Percentiles rank a stretch among this genome's conserved stretches.
Evolutionary conservation across 2,888 invertebrate species (phyloP).

Genomic region (Ornithoptera alexandrae): DNA sequence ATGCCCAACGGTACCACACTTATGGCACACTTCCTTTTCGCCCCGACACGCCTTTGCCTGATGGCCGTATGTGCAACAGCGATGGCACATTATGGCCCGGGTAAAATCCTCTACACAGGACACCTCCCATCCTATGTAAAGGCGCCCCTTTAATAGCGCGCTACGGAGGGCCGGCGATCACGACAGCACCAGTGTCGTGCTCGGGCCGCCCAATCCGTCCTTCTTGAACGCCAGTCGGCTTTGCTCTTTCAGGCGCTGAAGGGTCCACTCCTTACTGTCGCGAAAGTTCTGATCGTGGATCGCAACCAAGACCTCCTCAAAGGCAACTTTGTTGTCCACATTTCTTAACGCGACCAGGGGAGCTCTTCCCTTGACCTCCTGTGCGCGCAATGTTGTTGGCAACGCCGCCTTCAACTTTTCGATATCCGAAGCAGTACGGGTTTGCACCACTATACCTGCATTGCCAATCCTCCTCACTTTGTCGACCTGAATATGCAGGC

Average conservation of each 20-base stretch:
- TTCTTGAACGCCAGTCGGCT: constrained; percentile 17
- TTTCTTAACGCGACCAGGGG: too few relatives aligned
- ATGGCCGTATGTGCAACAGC: constrained; percentile 46
- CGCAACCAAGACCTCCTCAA: too few relatives aligned
- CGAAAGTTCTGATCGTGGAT: too few relatives aligned
- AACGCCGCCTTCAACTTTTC: constrained; percentile 2
- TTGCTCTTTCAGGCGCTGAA: background rate
- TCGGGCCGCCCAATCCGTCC: background rate
- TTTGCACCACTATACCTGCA: constrained; percentile 11
- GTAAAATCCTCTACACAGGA: constrained; percentile 26
- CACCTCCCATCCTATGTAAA: constrained; percentile 35
- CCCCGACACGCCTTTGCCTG: constrained; percentile 38
- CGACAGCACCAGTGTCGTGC: constrained; percentile 28
- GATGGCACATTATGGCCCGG: constrained; percentile 33
- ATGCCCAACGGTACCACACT: constrained; percentile 9
- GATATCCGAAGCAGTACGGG: background rate
- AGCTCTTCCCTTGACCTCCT: background rate
- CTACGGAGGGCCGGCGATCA: constrained; percentile 11
- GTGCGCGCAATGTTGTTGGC: constrained; percentile 1
- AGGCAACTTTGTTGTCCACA: too few relatives aligned
- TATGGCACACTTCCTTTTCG: background rate
- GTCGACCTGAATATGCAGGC: background rate
- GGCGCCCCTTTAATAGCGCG: background rate
- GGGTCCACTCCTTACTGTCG: background rate
- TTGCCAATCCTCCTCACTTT: constrained; percentile 2